Conservation (phyloP, 2,888 invertebrate genomes). For the Villa cingulata region DNA sequence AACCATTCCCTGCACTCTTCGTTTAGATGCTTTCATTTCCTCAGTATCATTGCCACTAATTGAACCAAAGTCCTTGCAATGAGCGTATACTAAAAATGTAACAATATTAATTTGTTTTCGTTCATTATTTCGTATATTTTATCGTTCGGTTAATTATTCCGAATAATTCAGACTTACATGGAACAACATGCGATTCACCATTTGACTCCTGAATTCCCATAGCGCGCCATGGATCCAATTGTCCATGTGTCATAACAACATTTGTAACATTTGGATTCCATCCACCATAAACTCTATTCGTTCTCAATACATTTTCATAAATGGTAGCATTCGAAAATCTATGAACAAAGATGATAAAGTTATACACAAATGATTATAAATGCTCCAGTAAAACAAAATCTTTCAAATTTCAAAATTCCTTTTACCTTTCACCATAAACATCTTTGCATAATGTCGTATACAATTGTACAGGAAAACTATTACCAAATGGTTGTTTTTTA, state of each 20-base stretch:
- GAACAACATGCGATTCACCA: conserved; percentile 25
- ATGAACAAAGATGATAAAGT: conserved; percentile 5
- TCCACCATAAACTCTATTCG: conserved; percentile 71
- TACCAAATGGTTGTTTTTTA: conserved; percentile 50
- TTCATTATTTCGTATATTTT: too few relatives aligned
- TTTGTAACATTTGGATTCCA: conserved; percentile 52
- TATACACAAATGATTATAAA: too few relatives aligned
- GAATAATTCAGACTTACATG: conserved; percentile 14
- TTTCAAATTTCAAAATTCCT: neutral
- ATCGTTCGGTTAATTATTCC: neutral
- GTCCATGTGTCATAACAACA: conserved; percentile 76
- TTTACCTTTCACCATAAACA: conserved; percentile 62
- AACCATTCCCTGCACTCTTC: conserved; percentile 17
- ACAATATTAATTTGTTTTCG: too few relatives aligned
- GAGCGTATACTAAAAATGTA: conserved; percentile 23
- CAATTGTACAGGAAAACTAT: conserved; percentile 60
- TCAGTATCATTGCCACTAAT: conserved; percentile 20
- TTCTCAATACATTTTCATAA: conserved; percentile 47
- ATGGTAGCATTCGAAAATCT: conserved; percentile 51
- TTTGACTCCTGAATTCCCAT: conserved; percentile 52
- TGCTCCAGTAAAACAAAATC: neutral
- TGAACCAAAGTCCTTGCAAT: conserved; percentile 28
- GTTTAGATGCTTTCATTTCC: conserved; percentile 27
- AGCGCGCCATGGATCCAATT: conserved; percentile 81
- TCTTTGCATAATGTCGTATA: conserved; percentile 71